Base-by-base conservation (phyloP, 1,140 invertebrate species). In the Musca domestica region DNA sequence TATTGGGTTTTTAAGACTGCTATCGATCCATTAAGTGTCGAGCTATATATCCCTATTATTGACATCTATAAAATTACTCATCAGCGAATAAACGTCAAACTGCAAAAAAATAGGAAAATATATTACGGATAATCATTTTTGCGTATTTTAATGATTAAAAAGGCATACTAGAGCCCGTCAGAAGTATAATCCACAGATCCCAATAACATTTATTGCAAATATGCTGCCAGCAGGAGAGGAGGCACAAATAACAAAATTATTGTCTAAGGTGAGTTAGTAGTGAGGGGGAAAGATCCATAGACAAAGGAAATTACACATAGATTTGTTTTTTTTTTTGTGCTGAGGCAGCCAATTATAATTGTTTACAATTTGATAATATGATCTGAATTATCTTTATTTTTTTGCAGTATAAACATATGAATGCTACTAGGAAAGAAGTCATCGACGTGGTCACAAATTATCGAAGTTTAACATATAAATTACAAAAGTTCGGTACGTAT, bases 331-430 rank as follows among this genome's bases (percentile, higher is more conserved):
- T 27, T 27, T 27, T 9, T n/a, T n/a, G n/a, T 51, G 20, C 9
- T 19, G 17, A n/a, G 25, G 25, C 23, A 23, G 27, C 27, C 3
- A 12, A 48, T n/a, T 41, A 17, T 67, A 20, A 15, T 27, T 49
- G 12, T 25, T 14, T 10, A 48, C 12, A 14, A 63, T 27, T 12
- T 19, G 20, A 61, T 23, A 20, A 22, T 34, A 47, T 48, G 58
- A 61, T 48, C 27, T 17, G n/a, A 54, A 12, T n/a, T 46, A 58
- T 58, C 12, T 22, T 34, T 61, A 46, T 23, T 48, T 5, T 30
- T 68, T 73, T 71, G 0, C 46, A 80, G 80, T 81, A 81, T 72
- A 80, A 80, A 67, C 77, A 81, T 73, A 54, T 78, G 61, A 71
- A 54, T n/a, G 68, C 69, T n/a, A 82, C 80, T 12, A 76, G 74